Percentiles rank a stretch among this genome's conserved stretches.
Evolutionary conservation across 2,113 vertebrate species (phyloP).

Genomic region (Cariama cristata): DNA sequence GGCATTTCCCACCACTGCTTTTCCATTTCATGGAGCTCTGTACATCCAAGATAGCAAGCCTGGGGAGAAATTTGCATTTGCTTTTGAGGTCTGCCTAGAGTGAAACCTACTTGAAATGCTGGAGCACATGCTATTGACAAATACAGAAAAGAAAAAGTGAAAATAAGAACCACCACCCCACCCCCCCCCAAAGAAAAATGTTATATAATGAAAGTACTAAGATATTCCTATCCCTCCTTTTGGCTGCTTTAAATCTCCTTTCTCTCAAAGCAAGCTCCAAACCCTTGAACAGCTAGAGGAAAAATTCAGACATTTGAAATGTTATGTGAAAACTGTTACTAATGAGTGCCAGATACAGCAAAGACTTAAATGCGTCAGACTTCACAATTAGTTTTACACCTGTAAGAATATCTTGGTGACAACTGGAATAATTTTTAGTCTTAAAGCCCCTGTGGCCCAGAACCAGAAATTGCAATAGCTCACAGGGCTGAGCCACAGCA

Average conservation of each 20-base stretch:
- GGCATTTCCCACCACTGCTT: background rate
- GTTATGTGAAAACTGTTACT: background rate
- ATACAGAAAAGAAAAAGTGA: background rate
- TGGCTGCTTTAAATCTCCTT: background rate
- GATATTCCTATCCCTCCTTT: background rate
- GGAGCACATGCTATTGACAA: constrained; percentile 32
- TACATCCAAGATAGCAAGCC: background rate
- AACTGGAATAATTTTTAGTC: background rate
- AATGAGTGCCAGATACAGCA: background rate
- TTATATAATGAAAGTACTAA: background rate
- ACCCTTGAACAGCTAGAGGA: background rate
- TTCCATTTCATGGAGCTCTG: background rate
- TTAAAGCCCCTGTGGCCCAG: background rate
- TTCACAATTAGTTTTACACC: constrained; percentile 30
- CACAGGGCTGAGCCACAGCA: background rate
- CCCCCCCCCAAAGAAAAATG: background rate
- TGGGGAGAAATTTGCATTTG: constrained; percentile 34
- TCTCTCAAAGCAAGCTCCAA: constrained; percentile 13
- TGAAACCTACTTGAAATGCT: constrained; percentile 22
- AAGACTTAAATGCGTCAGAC: background rate
- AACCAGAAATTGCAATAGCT: background rate
- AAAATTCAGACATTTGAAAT: background rate
- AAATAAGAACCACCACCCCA: background rate
- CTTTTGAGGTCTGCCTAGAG: constrained; percentile 28
- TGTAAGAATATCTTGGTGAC: background rate